Evolutionary conservation across 2,888 invertebrate species (phyloP).

Genomic region (Andrena hattorfiana): DNA sequence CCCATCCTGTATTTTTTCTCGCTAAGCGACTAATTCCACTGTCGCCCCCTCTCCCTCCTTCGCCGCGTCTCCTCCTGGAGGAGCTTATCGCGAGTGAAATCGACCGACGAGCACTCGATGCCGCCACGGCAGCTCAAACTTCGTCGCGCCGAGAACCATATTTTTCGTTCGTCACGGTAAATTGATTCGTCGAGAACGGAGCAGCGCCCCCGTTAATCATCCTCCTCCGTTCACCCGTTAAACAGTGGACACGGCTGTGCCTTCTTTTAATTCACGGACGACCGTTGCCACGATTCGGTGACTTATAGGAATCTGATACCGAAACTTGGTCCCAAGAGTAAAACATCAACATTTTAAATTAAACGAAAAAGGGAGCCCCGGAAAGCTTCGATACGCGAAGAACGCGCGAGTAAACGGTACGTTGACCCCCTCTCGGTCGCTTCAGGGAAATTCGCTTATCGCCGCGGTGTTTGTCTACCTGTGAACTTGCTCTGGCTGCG

Average conservation of each 20-base stretch:
- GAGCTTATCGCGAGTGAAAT: slow-evolving; percentile 25
- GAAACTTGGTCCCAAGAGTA: too few relatives aligned
- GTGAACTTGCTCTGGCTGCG: slow-evolving; percentile 24
- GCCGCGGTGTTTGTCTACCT: slow-evolving; percentile 29
- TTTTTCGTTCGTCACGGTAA: slow-evolving; percentile 39
- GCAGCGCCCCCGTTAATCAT: not conserved
- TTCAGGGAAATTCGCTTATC: slow-evolving; percentile 58
- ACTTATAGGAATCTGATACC: too few relatives aligned
- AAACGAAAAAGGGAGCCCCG: slow-evolving; percentile 17
- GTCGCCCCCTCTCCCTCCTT: not conserved
- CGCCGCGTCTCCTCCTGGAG: not conserved
- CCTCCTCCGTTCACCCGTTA: slow-evolving; percentile 4
- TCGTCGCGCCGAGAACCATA: not conserved
- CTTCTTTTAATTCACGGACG: too few relatives aligned
- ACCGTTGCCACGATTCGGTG: too few relatives aligned
- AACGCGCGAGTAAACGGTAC: slow-evolving; percentile 30
- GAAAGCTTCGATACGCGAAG: not conserved
- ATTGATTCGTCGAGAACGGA: slow-evolving; percentile 31
- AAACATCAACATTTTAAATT: slow-evolving; percentile 29
- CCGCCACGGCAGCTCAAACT: slow-evolving; percentile 6
- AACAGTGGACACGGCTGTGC: slow-evolving; percentile 6
- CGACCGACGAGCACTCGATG: slow-evolving; percentile 24
- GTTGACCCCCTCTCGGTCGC: slow-evolving; percentile 21
- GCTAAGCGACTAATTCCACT: not conserved
- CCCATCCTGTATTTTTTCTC: not conserved